Percentiles rank a stretch among this genome's conserved stretches.
Conservation (phyloP, 1,140 invertebrate genomes). For the Calephelis nemesis region DNA sequence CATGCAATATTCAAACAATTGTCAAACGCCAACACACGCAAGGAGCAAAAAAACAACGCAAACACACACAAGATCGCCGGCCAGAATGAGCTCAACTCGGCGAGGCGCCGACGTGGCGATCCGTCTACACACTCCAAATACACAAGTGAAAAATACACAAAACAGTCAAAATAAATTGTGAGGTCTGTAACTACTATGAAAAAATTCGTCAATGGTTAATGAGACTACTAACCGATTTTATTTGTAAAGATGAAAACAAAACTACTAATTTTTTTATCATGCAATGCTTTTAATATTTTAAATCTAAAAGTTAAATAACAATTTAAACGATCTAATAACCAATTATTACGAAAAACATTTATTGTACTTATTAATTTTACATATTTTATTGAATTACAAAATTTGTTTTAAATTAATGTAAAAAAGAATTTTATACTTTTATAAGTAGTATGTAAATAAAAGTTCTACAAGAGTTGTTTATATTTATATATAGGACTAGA, state of each 20-base stretch:
- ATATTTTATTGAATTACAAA: too few species aligned
- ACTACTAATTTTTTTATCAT: background rate
- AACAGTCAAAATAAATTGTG: slow-evolving; percentile 29
- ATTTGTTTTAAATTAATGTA: too few species aligned
- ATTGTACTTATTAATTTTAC: too few species aligned
- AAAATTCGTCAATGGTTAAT: background rate
- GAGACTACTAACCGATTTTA: background rate
- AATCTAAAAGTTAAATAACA: background rate
- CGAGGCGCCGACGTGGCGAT: slow-evolving; percentile 41
- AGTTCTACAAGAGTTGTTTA: too few species aligned
- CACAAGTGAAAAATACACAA: slow-evolving; percentile 52
- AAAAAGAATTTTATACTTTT: too few species aligned
- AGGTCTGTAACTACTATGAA: background rate
- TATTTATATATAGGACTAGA: too few species aligned
- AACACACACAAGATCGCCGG: slow-evolving; percentile 75
- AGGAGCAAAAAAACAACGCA: slow-evolving; percentile 61
- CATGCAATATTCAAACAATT: slow-evolving; percentile 60
- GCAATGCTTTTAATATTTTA: background rate
- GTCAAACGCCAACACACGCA: slow-evolving; percentile 58
- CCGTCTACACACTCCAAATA: slow-evolving; percentile 61
- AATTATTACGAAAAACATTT: too few species aligned
- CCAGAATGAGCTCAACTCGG: slow-evolving; percentile 65
- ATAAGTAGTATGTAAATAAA: too few species aligned
- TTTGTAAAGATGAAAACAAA: background rate
- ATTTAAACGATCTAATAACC: too few species aligned